Percentiles rank a stretch among this genome's conserved stretches.
These are phyloP conservation scores for Mythimna impura DNA, from an alignment of 2,888 invertebrate species.

Conservation along the genomic window DNA sequence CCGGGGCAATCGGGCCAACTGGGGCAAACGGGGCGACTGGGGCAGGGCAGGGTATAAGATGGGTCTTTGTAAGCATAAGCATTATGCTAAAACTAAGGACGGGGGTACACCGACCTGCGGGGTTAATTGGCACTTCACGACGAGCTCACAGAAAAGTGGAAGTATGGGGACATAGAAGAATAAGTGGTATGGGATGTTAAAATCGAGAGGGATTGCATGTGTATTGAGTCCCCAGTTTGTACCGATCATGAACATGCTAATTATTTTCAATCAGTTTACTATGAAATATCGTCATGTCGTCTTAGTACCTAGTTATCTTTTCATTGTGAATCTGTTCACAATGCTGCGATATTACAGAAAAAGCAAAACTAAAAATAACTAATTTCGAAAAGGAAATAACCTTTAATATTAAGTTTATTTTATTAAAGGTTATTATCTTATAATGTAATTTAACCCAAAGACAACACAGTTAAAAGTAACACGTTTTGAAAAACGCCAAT, in stretches of 20 bases:
- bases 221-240: not conserved
- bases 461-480: no score
- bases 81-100: slow-evolving; percentile 63
- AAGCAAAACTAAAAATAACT: no score
- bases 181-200: not conserved
- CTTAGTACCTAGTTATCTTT: no score
- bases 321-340: no score
- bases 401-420: no score
- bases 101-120: slow-evolving; percentile 44
- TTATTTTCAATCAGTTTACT: not conserved
- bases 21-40: slow-evolving; percentile 14
- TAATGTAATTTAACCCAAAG: no score
- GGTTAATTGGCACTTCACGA: slow-evolving; percentile 54
- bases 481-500: no score
- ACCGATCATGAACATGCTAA: not conserved
- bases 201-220: slow-evolving; percentile 2
- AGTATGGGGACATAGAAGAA: not conserved
- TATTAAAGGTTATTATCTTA: no score
- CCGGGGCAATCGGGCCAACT: slow-evolving; percentile 20
- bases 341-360: no score
- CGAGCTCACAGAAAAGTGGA: slow-evolving; percentile 20
- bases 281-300: not conserved
- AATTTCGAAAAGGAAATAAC: no score
- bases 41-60: slow-evolving; percentile 39
- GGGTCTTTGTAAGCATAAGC: slow-evolving; percentile 65